Evolutionary conservation across 2,797 vertebrate genomes (phyloP).

Genomic region (Lutjanus campechanus): DNA sequence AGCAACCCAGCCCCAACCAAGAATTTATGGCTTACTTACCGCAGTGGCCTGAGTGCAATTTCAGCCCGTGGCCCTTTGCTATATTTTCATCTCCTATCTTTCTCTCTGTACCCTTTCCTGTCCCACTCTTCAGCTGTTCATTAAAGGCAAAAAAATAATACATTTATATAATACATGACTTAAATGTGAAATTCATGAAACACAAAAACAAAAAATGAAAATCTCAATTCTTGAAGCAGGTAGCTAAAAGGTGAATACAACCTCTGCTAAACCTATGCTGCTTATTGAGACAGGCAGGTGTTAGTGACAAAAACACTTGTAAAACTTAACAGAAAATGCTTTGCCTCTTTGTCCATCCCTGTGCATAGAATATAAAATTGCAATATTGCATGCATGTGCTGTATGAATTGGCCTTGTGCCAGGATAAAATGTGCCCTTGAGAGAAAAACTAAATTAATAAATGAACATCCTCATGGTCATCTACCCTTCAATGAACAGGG

Average conservation of each 20-base stretch:
- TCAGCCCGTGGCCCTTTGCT: too few relatives aligned
- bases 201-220: background rate
- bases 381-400: background rate
- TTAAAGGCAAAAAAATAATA: too few relatives aligned
- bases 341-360: background rate
- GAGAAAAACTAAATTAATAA: constrained; percentile 18
- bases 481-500: constrained; percentile 26
- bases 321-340: background rate
- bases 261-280: background rate
- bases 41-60: too few relatives aligned
- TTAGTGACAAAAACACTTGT: background rate
- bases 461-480: constrained; percentile 28
- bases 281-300: background rate
- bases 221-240: background rate
- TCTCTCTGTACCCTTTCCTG: too few relatives aligned
- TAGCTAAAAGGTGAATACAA: background rate
- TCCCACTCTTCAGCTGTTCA: too few relatives aligned
- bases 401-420: background rate
- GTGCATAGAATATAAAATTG: background rate
- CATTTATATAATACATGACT: too few relatives aligned
- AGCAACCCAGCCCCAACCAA: too few relatives aligned
- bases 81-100: too few relatives aligned
- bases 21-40: too few relatives aligned
- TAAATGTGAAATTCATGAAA: background rate
- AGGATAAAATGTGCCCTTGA: constrained; percentile 30